Evolutionary conservation across 2,113 vertebrate species (phyloP).

Genomic region (Phalacrocorax carbo): DNA sequence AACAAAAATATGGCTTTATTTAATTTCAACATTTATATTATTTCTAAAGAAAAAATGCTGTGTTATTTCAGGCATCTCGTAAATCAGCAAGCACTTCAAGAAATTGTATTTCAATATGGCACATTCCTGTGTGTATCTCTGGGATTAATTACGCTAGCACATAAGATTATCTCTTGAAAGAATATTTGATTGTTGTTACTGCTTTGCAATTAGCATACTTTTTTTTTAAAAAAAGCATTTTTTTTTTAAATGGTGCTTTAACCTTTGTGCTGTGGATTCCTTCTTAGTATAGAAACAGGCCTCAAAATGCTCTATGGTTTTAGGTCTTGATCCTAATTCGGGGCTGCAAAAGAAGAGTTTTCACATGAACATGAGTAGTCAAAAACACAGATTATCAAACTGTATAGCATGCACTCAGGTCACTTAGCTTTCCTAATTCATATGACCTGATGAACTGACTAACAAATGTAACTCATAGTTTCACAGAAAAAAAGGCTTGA

Average conservation of each 20-base stretch:
- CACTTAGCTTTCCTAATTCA: neutral
- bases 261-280: neutral
- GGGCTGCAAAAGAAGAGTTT: slow-evolving; percentile 68
- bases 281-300: slow-evolving; percentile 9
- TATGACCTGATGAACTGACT: neutral
- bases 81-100: slow-evolving; percentile 19
- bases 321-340: slow-evolving; percentile 31
- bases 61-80: slow-evolving; percentile 40
- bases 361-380: neutral
- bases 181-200: neutral
- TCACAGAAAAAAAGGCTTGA: neutral
- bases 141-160: neutral
- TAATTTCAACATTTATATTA: slow-evolving; percentile 16
- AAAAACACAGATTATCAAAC: neutral
- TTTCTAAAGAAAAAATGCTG: slow-evolving; percentile 18
- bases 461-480: neutral
- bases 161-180: neutral
- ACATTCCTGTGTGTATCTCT: neutral
- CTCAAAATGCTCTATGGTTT: slow-evolving; percentile 3
- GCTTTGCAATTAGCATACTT: slow-evolving; percentile 8
- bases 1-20: slow-evolving; percentile 70
- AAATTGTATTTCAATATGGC: neutral
- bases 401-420: neutral
- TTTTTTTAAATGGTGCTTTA: neutral
- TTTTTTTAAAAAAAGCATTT: neutral